These are phyloP conservation scores for Stenoptilia bipunctidactyla DNA, from an alignment of 2,888 invertebrate species.

Conservation along the genomic window DNA sequence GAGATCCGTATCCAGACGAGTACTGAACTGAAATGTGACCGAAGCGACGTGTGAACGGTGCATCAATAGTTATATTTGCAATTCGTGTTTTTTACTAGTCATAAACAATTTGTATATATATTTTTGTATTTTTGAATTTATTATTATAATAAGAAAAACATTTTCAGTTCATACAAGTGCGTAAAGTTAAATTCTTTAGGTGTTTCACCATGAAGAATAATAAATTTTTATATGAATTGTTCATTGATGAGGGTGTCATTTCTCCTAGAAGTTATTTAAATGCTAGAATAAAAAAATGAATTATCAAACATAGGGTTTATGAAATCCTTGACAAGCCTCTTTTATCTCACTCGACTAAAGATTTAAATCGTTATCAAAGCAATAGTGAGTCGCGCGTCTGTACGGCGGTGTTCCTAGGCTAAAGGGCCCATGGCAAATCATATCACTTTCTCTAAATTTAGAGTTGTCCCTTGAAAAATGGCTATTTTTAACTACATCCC, in stretches of 20 bases:
- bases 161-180: slow-evolving; percentile 36
- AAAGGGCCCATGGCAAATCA: no score
- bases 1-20: slow-evolving; percentile 41
- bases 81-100: slow-evolving; percentile 61
- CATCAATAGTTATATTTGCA: slow-evolving; percentile 34
- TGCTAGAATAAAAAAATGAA: no score
- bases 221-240: slow-evolving; percentile 41
- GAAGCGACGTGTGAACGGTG: slow-evolving; percentile 23
- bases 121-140: slow-evolving; percentile 51
- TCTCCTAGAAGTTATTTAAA: slow-evolving; percentile 11
- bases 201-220: slow-evolving; percentile 32
- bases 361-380: no score
- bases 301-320: no score
- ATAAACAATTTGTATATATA: slow-evolving; percentile 61
- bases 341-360: no score
- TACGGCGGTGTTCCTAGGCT: no score
- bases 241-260: slow-evolving; percentile 30
- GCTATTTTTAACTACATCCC: no score
- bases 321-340: no score
- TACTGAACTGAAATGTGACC: slow-evolving; percentile 33
- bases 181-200: slow-evolving; percentile 34
- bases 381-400: no score
- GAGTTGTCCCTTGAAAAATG: no score
- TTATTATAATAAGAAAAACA: slow-evolving; percentile 35
- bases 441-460: no score